Evolutionary conservation across 2,888 invertebrate species (phyloP).

Genomic region (Flexamia atlantica): DNA sequence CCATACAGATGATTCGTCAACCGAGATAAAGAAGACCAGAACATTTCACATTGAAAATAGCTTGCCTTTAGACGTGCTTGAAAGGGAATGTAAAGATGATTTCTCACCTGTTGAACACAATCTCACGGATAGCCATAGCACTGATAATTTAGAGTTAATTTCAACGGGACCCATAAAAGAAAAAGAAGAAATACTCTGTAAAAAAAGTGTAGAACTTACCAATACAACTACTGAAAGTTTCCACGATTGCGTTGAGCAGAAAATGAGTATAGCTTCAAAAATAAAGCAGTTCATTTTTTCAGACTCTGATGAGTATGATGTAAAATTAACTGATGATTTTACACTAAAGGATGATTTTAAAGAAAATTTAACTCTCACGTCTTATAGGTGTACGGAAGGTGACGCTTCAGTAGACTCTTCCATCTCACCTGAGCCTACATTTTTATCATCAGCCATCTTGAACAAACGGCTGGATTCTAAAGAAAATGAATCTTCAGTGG

Average conservation of each 20-base stretch:
- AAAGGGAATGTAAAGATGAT: background rate
- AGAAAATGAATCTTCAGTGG: background rate
- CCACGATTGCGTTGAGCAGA: background rate
- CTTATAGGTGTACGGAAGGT: background rate
- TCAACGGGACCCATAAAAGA: too few species aligned
- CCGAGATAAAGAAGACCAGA: background rate
- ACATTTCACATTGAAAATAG: too few species aligned
- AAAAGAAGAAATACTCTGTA: too few species aligned
- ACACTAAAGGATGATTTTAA: background rate
- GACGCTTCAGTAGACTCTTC: background rate
- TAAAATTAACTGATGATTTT: background rate
- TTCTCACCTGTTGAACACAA: too few species aligned
- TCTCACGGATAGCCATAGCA: too few species aligned
- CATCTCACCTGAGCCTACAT: conserved; percentile 5
- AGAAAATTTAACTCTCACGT: background rate
- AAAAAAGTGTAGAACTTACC: too few species aligned
- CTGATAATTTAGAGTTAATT: too few species aligned
- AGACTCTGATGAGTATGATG: conserved; percentile 4
- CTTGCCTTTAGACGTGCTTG: background rate
- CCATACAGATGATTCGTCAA: background rate
- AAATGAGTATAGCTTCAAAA: conserved; percentile 25
- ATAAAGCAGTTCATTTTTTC: conserved; percentile 40
- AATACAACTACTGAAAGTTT: too few species aligned
- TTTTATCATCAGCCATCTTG: conserved; percentile 29
- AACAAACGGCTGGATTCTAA: background rate